Evolutionary conservation across 2,888 invertebrate species (phyloP), one percentile per base, ranked within the genome.

Genomic region (Tenthredo mesomela): DNA sequence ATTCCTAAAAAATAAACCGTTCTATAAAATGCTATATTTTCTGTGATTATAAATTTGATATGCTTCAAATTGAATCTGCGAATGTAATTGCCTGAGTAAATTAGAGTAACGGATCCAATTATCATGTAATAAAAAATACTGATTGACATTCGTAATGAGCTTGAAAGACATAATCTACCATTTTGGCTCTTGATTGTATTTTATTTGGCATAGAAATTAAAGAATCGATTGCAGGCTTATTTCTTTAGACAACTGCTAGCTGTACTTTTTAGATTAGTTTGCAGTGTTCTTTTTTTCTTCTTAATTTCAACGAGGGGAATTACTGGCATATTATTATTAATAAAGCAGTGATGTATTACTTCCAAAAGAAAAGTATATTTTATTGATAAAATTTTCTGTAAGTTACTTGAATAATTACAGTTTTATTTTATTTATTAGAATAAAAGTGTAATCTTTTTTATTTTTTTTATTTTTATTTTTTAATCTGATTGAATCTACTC

Each of bases 321-420:
- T 80, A 50, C 12, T 80, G 58, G 61, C n/a, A 50, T 54, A 6
- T 29, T 33, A 33, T 33, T 86, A 82, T 67, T 18, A 77, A 71
- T 86, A 87, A 84, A 85, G 84, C 25, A 86, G 78, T 85, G 21
- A 25, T 21, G 67, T 86, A 86, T 75, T 86, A 87, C 86, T 87
- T 89, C 88, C 87, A 88, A 89, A 89, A 88, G 85, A 89, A 29
- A 61, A 61, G 33, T 80, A 87, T 82, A 21, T 85, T 85, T 85
- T 84, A 80, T 86, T 85, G 80, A 82, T 75, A 84, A 86, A 86
- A 86, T 73, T 84, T 67, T 25, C 47, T 67, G 50, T 10, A 70
- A 78, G 61, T 50, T 87, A 85, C 78, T 85, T 43, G 47, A 84
- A 73, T 73, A 73, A 18, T 61, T 61, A 80, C 80, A 80, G 37